Base-by-base conservation (phyloP, 2,888 invertebrate species). In the Palloptera scutellata region DNA sequence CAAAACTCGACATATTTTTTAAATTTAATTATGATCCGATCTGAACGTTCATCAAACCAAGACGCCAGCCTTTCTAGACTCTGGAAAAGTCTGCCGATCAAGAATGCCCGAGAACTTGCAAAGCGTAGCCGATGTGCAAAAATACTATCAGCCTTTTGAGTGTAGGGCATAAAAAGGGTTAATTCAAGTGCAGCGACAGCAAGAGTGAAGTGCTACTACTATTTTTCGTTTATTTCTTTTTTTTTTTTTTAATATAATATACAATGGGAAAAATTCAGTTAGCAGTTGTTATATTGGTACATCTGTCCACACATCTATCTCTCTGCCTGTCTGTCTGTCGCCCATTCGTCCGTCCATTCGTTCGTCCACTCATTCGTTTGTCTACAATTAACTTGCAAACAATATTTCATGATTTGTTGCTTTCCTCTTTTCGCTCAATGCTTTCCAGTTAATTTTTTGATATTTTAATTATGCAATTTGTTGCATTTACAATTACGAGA, bases 311-410 rank as follows among this genome's bases (percentile, higher is more conserved):
- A 42, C 53, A 12, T 6, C 4, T 3, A 20, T n/a, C 11, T 3
- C 11, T 20, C 15, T 3, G 17, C 55, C 58, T 43, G 41, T 30
- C 52, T 40, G 60, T 60, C 5, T 6, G 41, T 20, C 30, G 59
- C 20, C 19, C 13, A 15, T 40, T 20, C 5, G 9, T 55, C 19
- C 48, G 41, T 51, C 30, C 57, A 30, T 30, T 41, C 43, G 63
- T 57, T 57, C 10, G 30, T 59, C 17, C 10, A 41, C 55, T 41
- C 63, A 41, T 62, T 62, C 51, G 59, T 66, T 68, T 68, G 67
- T 60, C 63, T 68, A 66, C 70, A 70, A 70, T 68, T 70, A 70
- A 70, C 67, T 64, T 45, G 40, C 60, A 67, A 70, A 70, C 64
- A 66, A 66, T 53, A 59, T 13, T 41, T 59, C 30, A 6, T 30